phyloP scores from a whole-genome alignment of 2,888 invertebrate genomes.

The Drosophila nigritarsus region DNA sequence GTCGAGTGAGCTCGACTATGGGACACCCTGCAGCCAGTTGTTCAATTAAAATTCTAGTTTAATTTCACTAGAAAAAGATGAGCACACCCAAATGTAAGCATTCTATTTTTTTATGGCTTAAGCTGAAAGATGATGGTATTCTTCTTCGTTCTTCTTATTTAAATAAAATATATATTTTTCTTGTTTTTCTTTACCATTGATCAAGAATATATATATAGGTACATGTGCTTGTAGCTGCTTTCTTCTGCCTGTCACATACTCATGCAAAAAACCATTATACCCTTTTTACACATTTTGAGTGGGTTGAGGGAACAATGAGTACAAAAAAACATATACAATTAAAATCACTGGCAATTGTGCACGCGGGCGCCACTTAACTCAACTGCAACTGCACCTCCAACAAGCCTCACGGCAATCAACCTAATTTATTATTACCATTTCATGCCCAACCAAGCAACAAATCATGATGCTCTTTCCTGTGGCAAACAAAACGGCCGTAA shows the following conservation, averaged over 20 bases:
- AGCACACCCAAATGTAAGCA: too few species aligned
- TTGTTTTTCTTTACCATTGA: not conserved
- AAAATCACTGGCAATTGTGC: slow-evolving; percentile 24
- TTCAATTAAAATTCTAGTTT: not conserved
- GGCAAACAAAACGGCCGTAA: slow-evolving; percentile 14
- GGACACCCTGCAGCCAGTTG: not conserved
- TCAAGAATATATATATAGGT: not conserved
- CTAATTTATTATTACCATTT: slow-evolving; percentile 69
- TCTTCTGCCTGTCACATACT: not conserved
- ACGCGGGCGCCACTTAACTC: slow-evolving; percentile 3
- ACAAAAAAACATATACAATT: slow-evolving; percentile 3
- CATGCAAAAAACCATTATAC: not conserved
- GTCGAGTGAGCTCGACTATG: not conserved
- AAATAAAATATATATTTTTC: not conserved
- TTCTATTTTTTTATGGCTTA: not conserved
- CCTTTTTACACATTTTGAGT: not conserved
- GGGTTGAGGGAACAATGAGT: not conserved
- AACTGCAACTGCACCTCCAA: slow-evolving; percentile 19
- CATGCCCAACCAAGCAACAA: not conserved
- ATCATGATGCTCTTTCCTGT: not conserved
- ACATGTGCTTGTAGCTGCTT: not conserved
- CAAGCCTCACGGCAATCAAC: slow-evolving; percentile 72
- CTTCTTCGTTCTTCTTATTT: not conserved
- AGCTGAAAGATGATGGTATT: not conserved
- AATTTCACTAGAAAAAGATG: too few species aligned